Conservation (phyloP, 2,113 vertebrate species). For the Perca schrenkii region DNA sequence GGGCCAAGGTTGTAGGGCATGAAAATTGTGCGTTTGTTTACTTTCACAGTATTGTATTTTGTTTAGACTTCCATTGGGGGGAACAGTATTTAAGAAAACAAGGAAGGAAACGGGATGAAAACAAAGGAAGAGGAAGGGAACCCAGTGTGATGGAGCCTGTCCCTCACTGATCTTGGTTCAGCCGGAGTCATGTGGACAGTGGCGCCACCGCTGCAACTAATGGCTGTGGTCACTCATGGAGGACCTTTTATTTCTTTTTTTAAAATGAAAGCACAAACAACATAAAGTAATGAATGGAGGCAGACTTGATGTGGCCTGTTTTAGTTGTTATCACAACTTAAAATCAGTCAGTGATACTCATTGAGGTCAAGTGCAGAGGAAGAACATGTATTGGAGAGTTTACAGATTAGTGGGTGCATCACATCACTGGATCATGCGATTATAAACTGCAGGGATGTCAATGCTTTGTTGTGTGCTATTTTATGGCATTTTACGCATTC, state of each 20-base stretch:
- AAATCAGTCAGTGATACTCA: conserved; percentile 29
- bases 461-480: neutral
- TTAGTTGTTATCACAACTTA: conserved; percentile 5
- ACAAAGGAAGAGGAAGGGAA: conserved; percentile 85
- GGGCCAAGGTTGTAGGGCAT: conserved; percentile 53
- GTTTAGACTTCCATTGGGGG: conserved; percentile 78
- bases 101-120: conserved; percentile 85
- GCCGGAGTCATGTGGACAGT: conserved; percentile 62
- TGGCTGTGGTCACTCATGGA: conserved; percentile 68
- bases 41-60: conserved; percentile 81
- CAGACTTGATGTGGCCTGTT: conserved; percentile 19
- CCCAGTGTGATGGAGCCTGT: conserved; percentile 76
- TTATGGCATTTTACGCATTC: neutral
- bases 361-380: neutral
- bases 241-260: conserved; percentile 45
- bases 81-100: conserved; percentile 81
- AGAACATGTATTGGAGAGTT: neutral
- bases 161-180: conserved; percentile 68
- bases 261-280: conserved; percentile 48
- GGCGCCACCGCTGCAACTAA: conserved; percentile 77
- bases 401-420: neutral
- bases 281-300: conserved; percentile 32
- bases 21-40: conserved; percentile 74
- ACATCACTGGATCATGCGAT: neutral
- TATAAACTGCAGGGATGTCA: neutral